Evolutionary conservation across 2,888 invertebrate genomes (phyloP), one percentile per base, ranked within the genome.

Genomic region (Nemapogon koenigi): DNA sequence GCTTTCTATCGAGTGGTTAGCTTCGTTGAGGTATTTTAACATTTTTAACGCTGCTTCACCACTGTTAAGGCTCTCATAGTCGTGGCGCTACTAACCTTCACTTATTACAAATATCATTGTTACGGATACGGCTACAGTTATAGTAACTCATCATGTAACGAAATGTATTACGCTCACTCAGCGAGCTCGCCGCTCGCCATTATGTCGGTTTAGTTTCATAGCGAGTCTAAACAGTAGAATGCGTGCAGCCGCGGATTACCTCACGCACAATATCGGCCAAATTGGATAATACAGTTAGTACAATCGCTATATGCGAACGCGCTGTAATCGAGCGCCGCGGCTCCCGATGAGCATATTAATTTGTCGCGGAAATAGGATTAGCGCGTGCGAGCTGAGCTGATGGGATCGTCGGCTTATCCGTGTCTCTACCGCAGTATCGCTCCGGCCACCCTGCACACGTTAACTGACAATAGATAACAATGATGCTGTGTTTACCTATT

Each of bases 271-370:
- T 81, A 81, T 72, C 79, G 66, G 64, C 68, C 76, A 79, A 81
- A 82, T 83, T 82, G 82, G 83, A 82, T 83, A 82, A 83, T 83
- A 82, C 82, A 81, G 82, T 83, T 83, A 83, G 83, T 83, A 83
- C 78, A 82, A 81, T 76, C 78, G 79, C 78, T 81, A 65, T 69
- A 66, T 61, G 65, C 71, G 66, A 72, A 75, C 68, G 73, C 68
- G 62, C 60, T 62, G 67, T 76, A 78, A 73, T 72, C 75, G 69
- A 71, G 67, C 70, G 70, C 66, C 65, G 73, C 62, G 66, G 64
- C 67, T 67, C 70, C 70, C 75, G 73, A 78, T 75, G 76, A 73
- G 70, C 76, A 72, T 75, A 75, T 73, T 75, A 75, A 76, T 76
- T 72, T 73, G 73, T 73, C 67, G 64, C 66, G 64, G 64, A 61